phyloP scores from a whole-genome alignment of 2,113 vertebrate genomes.

The Anolis carolinensis region DNA sequence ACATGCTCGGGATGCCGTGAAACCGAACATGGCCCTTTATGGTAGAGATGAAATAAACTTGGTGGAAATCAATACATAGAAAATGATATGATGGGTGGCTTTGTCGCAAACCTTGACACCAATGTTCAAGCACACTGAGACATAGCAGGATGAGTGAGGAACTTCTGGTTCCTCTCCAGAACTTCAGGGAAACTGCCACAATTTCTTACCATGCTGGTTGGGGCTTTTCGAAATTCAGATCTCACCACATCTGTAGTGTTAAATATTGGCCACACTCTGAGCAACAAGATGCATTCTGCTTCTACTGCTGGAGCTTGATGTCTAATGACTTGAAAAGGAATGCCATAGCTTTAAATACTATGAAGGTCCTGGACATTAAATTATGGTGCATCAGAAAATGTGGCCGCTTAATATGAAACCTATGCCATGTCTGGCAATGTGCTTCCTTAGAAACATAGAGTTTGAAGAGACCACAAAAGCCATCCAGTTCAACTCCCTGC shows the following conservation, averaged over 20 bases:
- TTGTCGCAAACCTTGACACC: not conserved
- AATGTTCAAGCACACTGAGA: not conserved
- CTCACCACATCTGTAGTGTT: not conserved
- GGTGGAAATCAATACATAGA: not conserved
- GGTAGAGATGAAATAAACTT: not conserved
- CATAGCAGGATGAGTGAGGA: not conserved
- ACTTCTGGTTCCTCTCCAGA: not conserved
- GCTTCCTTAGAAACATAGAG: no score
- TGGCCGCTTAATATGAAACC: no score
- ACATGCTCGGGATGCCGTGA: not conserved
- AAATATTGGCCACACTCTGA: not conserved
- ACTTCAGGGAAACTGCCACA: not conserved
- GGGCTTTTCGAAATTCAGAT: no score
- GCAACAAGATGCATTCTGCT: not conserved
- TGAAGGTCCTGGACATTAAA: not conserved
- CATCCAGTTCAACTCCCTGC: no score
- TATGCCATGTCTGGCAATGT: no score
- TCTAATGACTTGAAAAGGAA: not conserved
- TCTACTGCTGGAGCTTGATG: not conserved
- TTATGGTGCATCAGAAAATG: no score
- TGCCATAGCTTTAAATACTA: not conserved
- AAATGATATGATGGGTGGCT: no score
- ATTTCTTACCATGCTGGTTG: not conserved
- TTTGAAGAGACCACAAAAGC: no score
- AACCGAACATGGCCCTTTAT: not conserved